Base-by-base conservation (phyloP, 1,140 invertebrate genomes). In the Lethocerus indicus region DNA sequence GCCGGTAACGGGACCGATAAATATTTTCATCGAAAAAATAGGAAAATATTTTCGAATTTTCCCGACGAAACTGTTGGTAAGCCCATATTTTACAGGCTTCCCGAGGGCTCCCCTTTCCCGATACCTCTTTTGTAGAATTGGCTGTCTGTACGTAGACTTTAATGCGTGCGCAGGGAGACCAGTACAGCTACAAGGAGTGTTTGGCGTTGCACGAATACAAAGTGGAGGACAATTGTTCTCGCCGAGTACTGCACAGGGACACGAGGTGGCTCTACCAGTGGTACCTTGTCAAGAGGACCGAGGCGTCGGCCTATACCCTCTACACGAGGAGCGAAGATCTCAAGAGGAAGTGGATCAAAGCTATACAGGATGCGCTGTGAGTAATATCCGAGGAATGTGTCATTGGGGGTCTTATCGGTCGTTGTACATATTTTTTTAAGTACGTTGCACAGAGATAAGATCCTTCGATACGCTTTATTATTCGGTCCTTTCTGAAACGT, bases 301-400 rank as follows among this genome's bases (percentile, higher is more conserved):
- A 82, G 54, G 75, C 76, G 53, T 82, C 78, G 28, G 89, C 84
- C 6, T 94, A 84, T 61, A 94, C 91, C 6, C 75, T 96, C 58
- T 90, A 82, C 63, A 84, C 89, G 1, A 79, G 89, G 60, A 90
- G 81, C 7, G 85, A 89, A 54, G 88, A 92, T 32, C 75, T 81
- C 51, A 86, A 89, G 53, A 71, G 78, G 54, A 84, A 87, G 63
- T 95, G 92, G 89, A 82, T 94, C 16, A 87, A 89, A 60, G 87
- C 89, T 5, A 79, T 97, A 23, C 75, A 80, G 43, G 85, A 93
- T 59, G 91, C 91, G 35, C 78, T 94, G 85, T 90, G 66, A 79
- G 81, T 71, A 26, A 47, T 28, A 28, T n/a, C 53, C 25, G n/a
- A n/a, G n/a, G n/a, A n/a, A n/a, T n/a, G n/a, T n/a, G n/a, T n/a